Evolutionary conservation across 2,797 vertebrate species (phyloP).

Genomic region (Steatocranus sp.): DNA sequence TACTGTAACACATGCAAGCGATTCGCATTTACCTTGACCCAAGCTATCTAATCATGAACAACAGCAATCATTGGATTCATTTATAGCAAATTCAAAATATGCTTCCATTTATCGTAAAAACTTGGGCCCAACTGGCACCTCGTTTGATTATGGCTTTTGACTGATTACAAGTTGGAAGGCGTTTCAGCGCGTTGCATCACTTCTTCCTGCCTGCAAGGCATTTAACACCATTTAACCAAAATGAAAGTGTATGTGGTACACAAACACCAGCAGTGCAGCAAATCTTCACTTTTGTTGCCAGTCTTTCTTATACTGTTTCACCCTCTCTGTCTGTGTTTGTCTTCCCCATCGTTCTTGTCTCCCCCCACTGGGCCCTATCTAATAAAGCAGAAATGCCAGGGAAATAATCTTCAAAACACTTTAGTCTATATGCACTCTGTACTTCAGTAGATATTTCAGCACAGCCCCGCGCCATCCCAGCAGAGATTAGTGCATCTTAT

Average conservation of each 20-base stretch:
- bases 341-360: not conserved
- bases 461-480: constrained; percentile 29
- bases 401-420: constrained; percentile 67
- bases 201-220: not conserved
- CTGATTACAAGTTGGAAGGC: not conserved
- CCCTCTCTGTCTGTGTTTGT: not conserved
- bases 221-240: constrained; percentile 32
- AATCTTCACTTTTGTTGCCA: not conserved
- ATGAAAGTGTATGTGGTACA: not conserved
- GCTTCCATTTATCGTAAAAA: not conserved
- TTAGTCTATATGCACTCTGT: constrained; percentile 30
- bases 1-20: not conserved
- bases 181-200: constrained; percentile 48
- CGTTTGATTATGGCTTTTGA: constrained; percentile 3
- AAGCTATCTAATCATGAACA: not conserved
- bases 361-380: constrained; percentile 42
- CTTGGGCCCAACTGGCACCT: not conserved
- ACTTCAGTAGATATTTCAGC: constrained; percentile 42
- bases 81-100: not conserved
- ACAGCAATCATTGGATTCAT: not conserved
- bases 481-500: constrained; percentile 66
- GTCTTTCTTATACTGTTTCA: not conserved
- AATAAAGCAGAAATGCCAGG: constrained; percentile 64
- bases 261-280: not conserved
- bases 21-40: not conserved